phyloP scores from a whole-genome alignment of 1,140 invertebrate species.

The Dendroctonus valens region DNA sequence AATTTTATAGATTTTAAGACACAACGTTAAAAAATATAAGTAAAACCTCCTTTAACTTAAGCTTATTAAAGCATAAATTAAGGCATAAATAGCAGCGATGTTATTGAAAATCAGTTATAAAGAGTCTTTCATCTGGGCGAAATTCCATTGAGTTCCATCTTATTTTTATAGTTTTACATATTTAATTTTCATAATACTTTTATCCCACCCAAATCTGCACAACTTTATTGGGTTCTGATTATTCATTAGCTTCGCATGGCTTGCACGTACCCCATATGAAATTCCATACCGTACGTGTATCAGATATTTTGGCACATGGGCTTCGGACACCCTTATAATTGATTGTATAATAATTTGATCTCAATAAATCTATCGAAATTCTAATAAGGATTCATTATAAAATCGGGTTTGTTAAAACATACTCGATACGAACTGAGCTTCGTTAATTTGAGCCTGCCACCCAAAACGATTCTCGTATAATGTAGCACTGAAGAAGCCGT shows the following conservation, averaged over 20 bases:
- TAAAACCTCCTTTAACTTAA: not conserved
- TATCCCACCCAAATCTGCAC: too few relatives aligned
- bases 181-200: too few relatives aligned
- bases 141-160: not conserved
- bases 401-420: slow-evolving; percentile 1
- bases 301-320: slow-evolving; percentile 3
- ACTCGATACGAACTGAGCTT: not conserved
- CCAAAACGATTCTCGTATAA: slow-evolving; percentile 1
- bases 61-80: too few relatives aligned
- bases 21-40: not conserved
- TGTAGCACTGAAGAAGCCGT: slow-evolving; percentile 1
- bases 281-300: not conserved
- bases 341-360: slow-evolving; percentile 1
- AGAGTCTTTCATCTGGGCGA: not conserved
- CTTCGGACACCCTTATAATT: slow-evolving; percentile 12
- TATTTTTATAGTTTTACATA: not conserved
- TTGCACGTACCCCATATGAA: not conserved
- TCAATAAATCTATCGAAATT: slow-evolving; percentile 4
- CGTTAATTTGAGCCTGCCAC: slow-evolving; percentile 10
- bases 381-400: slow-evolving; percentile 27
- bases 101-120: not conserved
- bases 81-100: not conserved
- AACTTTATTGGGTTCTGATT: not conserved
- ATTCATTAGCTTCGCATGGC: not conserved
- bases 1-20: not conserved